Evolutionary conservation across 2,888 invertebrate species (phyloP).

Genomic region (Acleris literana): DNA sequence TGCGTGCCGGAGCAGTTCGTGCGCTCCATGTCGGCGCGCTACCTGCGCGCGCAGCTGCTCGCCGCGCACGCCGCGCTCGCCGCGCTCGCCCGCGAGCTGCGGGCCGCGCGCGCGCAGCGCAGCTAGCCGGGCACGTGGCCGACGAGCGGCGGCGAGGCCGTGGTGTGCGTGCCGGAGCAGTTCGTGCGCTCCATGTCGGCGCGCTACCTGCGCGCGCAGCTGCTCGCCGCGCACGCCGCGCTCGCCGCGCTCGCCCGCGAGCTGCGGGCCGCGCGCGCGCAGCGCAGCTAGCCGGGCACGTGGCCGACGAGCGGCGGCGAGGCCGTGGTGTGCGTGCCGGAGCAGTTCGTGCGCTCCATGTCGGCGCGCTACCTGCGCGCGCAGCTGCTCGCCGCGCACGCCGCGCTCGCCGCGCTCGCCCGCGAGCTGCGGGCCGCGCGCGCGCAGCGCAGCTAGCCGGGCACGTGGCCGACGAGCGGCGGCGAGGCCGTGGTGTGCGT

Average conservation of each 20-base stretch:
- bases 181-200: slow-evolving; percentile 44
- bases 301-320: slow-evolving; percentile 35
- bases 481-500: slow-evolving; percentile 41
- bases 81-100: slow-evolving; percentile 44
- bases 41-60: slow-evolving; percentile 53
- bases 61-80: slow-evolving; percentile 51
- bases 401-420: slow-evolving; percentile 45
- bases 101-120: slow-evolving; percentile 42
- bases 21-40: slow-evolving; percentile 40
- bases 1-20: slow-evolving; percentile 47
- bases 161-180: slow-evolving; percentile 44
- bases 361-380: slow-evolving; percentile 48
- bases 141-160: slow-evolving; percentile 37
- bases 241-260: slow-evolving; percentile 44
- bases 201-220: slow-evolving; percentile 51
- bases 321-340: slow-evolving; percentile 42
- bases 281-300: slow-evolving; percentile 21
- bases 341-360: slow-evolving; percentile 44
- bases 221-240: slow-evolving; percentile 52
- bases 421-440: slow-evolving; percentile 44
- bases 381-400: slow-evolving; percentile 55
- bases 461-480: slow-evolving; percentile 25
- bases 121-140: slow-evolving; percentile 15
- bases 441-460: slow-evolving; percentile 35
- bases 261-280: slow-evolving; percentile 44